Evolutionary conservation across 2,797 vertebrate species (phyloP), one percentile per base, ranked within the genome.

Genomic region (Steatocranus sp.): DNA sequence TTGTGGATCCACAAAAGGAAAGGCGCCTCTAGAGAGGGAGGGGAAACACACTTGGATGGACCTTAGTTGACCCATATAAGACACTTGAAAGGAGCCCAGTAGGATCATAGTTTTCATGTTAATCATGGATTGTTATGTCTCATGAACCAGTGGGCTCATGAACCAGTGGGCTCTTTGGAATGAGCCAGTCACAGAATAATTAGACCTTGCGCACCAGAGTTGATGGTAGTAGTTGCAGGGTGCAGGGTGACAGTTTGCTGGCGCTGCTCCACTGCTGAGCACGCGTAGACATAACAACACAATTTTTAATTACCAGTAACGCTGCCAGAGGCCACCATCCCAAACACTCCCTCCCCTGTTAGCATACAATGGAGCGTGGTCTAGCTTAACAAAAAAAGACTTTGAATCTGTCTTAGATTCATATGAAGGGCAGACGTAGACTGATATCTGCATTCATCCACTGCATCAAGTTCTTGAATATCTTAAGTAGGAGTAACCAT

Each of bases 261-360:
- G 84, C 27, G 2, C 51, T 6, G 73, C 77, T 87, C 76, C 78
- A 78, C 23, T 54, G 66, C 84, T 78, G 43, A 66, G 61, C 43
- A 48, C 3, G 20, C 61, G 75, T 84, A 83, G 53, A 84, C 88
- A 91, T 74, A 91, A 83, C 78, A 84, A 83, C 50, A 58, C 74
- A 56, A 79, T 89, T 86, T 84, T 83, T 91, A 90, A 92, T 89
- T 81, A 89, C 63, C 80, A 68, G 63, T 77, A 76, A 83, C 20
- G 46, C 81, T 81, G 80, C 68, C 78, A 83, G 76, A 63, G 58
- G 78, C 48, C 12, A 53, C 38, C 50, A 32, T 76, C 77, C 38
- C 83, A 83, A 68, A 83, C 79, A 63, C 2, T 10, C 18, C 30
- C 9, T 74, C 43, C 41, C 7, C 51, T 38, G 27, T 36, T 7